Percentiles rank a stretch among this genome's conserved stretches.
Evolutionary conservation across 2,797 vertebrate genomes (phyloP).

Genomic region (Limnodromus scolopaceus): DNA sequence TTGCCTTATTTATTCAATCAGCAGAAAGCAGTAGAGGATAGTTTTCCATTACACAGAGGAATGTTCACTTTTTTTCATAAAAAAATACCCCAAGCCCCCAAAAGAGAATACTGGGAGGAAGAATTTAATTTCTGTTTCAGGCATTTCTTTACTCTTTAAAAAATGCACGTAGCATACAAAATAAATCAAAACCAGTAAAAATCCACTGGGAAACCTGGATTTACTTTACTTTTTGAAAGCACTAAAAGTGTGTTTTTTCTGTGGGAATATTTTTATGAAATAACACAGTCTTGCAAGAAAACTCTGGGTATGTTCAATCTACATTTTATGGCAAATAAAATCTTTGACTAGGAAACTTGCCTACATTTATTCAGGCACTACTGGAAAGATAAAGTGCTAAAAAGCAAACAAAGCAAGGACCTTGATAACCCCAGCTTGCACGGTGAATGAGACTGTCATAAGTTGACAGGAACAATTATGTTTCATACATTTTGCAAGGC

Average conservation of each 20-base stretch:
- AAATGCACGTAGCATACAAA: neutral
- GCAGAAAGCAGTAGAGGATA: neutral
- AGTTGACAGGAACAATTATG: conserved; percentile 24
- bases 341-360: neutral
- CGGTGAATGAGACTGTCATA: neutral
- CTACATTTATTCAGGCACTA: neutral
- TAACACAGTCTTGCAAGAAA: neutral
- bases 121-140: neutral
- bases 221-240: neutral
- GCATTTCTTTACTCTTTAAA: neutral
- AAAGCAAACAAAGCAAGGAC: neutral
- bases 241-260: accelerated
- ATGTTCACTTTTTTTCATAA: neutral
- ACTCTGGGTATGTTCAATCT: neutral
- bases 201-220: neutral
- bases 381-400: neutral
- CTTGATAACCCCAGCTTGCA: neutral
- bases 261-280: neutral
- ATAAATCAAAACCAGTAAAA: neutral
- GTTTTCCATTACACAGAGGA: neutral
- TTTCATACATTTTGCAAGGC: neutral
- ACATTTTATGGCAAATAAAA: neutral
- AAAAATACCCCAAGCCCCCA: neutral
- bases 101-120: neutral
- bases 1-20: neutral